These are phyloP conservation scores for Leuciscus idus DNA, from an alignment of 2,113 vertebrate genomes.

Conservation along the genomic window DNA sequence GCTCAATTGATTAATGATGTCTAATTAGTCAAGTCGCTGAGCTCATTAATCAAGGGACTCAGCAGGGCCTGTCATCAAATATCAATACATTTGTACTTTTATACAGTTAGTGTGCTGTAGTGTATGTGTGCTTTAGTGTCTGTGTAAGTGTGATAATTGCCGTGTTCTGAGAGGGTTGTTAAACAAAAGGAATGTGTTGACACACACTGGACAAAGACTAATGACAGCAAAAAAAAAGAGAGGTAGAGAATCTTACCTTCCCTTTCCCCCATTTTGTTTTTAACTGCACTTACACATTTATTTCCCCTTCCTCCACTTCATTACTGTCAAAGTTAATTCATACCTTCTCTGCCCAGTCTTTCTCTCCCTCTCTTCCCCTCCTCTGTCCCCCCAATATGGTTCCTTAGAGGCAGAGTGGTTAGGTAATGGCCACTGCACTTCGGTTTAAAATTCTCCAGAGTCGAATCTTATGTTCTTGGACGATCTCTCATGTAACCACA, in stretches of 20 bases:
- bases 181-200: slow-evolving; percentile 30
- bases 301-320: slow-evolving; percentile 37
- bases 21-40: slow-evolving; percentile 31
- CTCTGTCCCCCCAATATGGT: not conserved
- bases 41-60: slow-evolving; percentile 46
- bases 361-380: not conserved
- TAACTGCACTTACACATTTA: slow-evolving; percentile 27
- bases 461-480: not conserved
- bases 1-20: slow-evolving; percentile 21
- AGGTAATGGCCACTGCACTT: not conserved
- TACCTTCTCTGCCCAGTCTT: not conserved
- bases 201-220: slow-evolving; percentile 20
- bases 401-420: not conserved
- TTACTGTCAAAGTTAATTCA: slow-evolving; percentile 19
- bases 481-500: not conserved
- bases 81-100: slow-evolving; percentile 39
- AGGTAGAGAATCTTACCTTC: not conserved
- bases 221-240: not conserved
- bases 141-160: slow-evolving; percentile 29
- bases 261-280: not conserved
- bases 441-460: slow-evolving; percentile 16
- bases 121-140: not conserved
- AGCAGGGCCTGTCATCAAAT: slow-evolving; percentile 6
- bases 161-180: slow-evolving; percentile 16
- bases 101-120: not conserved